phyloP scores from a whole-genome alignment of 53 echinoderm and acorn worm genomes.

The Holothuria leucospilota region DNA sequence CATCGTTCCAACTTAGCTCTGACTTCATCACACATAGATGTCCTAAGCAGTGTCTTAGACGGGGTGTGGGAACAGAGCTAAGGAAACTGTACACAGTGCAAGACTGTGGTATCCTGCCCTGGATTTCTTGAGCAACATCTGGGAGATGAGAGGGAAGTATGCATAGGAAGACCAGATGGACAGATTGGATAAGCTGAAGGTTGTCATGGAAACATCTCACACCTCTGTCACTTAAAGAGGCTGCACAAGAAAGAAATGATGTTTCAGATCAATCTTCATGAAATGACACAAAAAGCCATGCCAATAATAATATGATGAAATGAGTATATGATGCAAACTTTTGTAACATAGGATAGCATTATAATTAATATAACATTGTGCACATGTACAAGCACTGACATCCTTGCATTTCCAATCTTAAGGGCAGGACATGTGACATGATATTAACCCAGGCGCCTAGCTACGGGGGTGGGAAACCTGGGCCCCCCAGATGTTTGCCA shows the following conservation, averaged over 20 bases:
- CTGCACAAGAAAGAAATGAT: slow-evolving; percentile 36
- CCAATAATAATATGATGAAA: not conserved
- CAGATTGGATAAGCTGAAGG: slow-evolving; percentile 65
- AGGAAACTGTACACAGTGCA: slow-evolving; percentile 88
- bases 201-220: slow-evolving; percentile 84
- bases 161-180: slow-evolving; percentile 85
- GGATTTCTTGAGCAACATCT: slow-evolving; percentile 79
- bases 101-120: slow-evolving; percentile 59
- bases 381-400: no score
- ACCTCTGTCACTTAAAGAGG: slow-evolving; percentile 70
- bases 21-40: slow-evolving; percentile 73
- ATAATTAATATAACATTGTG: no score
- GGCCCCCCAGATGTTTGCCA: no score
- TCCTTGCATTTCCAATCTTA: no score
- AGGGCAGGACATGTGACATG: no score
- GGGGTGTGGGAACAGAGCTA: slow-evolving; percentile 81
- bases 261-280: not conserved
- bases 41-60: slow-evolving; percentile 58
- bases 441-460: no score
- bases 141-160: slow-evolving; percentile 92
- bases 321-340: no score
- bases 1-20: slow-evolving; percentile 72
- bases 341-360: no score
- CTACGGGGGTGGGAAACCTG: no score
- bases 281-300: not conserved